Evolutionary conservation across 2,888 invertebrate genomes (phyloP).

Genomic region (Ectemnius cavifrons): DNA sequence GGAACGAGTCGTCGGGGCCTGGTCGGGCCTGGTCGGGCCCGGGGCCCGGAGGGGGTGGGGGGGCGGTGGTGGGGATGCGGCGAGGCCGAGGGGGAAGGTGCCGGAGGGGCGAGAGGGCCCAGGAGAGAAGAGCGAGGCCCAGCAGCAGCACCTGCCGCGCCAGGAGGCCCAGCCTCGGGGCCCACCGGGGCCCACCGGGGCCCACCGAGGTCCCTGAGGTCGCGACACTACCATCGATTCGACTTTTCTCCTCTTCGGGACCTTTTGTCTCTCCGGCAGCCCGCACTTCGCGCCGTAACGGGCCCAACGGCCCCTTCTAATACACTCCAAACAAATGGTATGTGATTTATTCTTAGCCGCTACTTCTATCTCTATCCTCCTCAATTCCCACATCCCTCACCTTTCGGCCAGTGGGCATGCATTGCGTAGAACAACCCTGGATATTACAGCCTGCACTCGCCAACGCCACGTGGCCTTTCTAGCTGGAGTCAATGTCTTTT

Average conservation of each 20-base stretch:
- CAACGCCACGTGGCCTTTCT: too few species aligned
- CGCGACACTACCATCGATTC: conserved; percentile 55
- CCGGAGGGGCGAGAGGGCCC: conserved; percentile 31
- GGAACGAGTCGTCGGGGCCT: conserved; percentile 53
- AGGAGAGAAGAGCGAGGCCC: conserved; percentile 29
- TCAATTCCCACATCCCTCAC: conserved; percentile 8
- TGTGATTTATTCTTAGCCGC: conserved; percentile 5
- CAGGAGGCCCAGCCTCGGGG: conserved; percentile 6
- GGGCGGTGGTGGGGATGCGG: background rate
- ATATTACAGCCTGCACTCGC: too few species aligned
- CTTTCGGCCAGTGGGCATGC: conserved; percentile 4
- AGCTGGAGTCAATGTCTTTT: too few species aligned
- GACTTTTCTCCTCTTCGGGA: conserved; percentile 21
- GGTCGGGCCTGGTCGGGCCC: background rate
- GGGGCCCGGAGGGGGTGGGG: too few species aligned
- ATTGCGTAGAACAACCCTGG: too few species aligned
- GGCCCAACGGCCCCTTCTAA: conserved; percentile 6
- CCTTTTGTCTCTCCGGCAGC: conserved; percentile 26
- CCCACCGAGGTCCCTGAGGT: conserved; percentile 42
- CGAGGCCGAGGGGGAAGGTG: conserved; percentile 39
- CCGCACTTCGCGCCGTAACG: background rate
- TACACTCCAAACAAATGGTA: background rate
- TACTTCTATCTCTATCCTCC: conserved; percentile 10
- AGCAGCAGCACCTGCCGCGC: conserved; percentile 58
- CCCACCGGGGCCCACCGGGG: too few species aligned